Base-by-base conservation (phyloP, 2,888 invertebrate species). In the Lamellibrachia satsuma region DNA sequence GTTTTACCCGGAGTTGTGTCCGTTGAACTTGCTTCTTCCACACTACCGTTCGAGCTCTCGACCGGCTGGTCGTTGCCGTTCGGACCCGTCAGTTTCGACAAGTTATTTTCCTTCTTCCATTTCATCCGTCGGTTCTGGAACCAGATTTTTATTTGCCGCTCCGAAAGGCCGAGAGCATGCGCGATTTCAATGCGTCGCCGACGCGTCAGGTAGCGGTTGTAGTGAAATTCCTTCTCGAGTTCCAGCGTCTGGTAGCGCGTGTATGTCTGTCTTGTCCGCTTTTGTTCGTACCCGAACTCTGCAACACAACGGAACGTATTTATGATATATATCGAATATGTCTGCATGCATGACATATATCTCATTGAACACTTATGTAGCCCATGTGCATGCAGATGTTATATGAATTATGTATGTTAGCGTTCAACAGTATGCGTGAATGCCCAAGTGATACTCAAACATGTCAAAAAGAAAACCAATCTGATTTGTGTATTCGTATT, bases 151-250 rank as follows among this genome's bases (percentile, higher is more conserved):
- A 96, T 99, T 97, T 99, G 99, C 96, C 99, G 97, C 97, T 99
- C 99, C 95, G 99, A 98, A 96, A 99, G 98, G 97, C 99, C 98
- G 95, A 99, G 98, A 0, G 39, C 98, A 97, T 99, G 99, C 95
- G 99, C 99, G 96, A 99, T 99, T 97, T 99, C 99, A 97, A 99
- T 99, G 96, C 99, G 97, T 97, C 99, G 97, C 97, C 99, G 97
- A 97, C 99, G 97, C 96, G 99, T 99, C 97, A 99, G 98, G 97
- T 99, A 99, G 97, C 99, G 98, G 97, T 99, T 99, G 97, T 98
- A 99, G 97, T 99, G 99, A 97, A 99, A 99, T 97, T 99, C 99
- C 97, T 99, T 99, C 97, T 99, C 99, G 97, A 99, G 97, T 97
- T 99, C 99, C 96, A 99, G 97, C 93, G 99, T 99, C 97, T 99